phyloP scores from a whole-genome alignment of 2,113 vertebrate genomes.

The Callopanchax toddi region DNA sequence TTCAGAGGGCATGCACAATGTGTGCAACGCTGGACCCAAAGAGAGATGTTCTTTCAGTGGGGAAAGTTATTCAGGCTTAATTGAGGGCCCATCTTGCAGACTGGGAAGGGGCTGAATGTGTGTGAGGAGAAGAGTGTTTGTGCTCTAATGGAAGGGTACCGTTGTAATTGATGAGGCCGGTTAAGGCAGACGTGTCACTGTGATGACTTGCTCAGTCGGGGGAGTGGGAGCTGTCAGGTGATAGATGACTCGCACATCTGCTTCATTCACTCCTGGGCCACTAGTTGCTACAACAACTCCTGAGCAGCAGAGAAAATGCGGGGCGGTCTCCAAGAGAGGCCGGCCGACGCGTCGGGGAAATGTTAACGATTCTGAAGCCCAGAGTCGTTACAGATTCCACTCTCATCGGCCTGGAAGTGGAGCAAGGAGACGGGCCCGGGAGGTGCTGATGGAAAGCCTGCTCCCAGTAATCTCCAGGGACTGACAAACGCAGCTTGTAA shows the following conservation, averaged over 20 bases:
- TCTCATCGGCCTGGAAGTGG: conserved; percentile 68
- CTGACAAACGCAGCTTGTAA: conserved; percentile 51
- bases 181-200: conserved; percentile 79
- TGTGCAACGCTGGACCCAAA: conserved; percentile 37
- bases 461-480: conserved; percentile 55
- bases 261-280: conserved; percentile 86
- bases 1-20: conserved; percentile 37
- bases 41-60: conserved; percentile 64
- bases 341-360: conserved; percentile 82
- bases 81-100: conserved; percentile 70
- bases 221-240: conserved; percentile 82
- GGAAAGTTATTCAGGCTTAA: conserved; percentile 74
- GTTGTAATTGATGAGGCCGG: conserved; percentile 76
- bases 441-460: conserved; percentile 66
- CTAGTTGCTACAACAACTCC: conserved; percentile 90
- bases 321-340: conserved; percentile 83
- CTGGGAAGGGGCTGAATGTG: conserved; percentile 72
- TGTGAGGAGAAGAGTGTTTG: conserved; percentile 66
- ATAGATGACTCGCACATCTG: conserved; percentile 89
- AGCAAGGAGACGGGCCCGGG: conserved; percentile 39
- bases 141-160: conserved; percentile 75
- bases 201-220: conserved; percentile 87
- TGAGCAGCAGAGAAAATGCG: conserved; percentile 85
- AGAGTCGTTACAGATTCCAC: conserved; percentile 77
- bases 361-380: conserved; percentile 87